Base-by-base conservation (phyloP, 2,113 vertebrate species). In the Ginglymostoma cirratum region DNA sequence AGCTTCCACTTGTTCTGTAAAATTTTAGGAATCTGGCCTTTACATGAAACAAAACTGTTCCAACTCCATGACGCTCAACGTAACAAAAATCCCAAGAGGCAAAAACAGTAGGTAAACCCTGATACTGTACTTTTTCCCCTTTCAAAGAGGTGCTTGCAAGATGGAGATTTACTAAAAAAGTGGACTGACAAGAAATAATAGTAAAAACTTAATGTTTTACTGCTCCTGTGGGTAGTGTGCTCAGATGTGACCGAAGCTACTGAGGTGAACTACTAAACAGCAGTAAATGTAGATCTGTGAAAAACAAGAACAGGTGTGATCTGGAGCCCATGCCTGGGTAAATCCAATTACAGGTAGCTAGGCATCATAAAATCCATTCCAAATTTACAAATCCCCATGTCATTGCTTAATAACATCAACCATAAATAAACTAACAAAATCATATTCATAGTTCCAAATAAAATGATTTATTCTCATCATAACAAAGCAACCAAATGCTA, bases 381-480 rank as follows among this genome's bases (percentile, higher is more conserved):
- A 89, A 27, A 27, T 55, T 3, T 27, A 61, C 86, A 30, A 30
- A 30, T 24, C 48, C 30, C 48, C 52, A 61, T 61, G 52, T 55
- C 27, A 90, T 55, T 61, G 52, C 87, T 12, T 30, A 34, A 90
- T 34, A 89, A 83, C 78, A 83, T 83, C 80, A 83, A 83, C 8
- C 0, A 80, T 38, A 80, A 80, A 45, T 45, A 45, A 83, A 38
- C 45, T 83, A 83, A 83, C 80, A 83, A 83, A 83, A 83, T 83
- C 80, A 83, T 83, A 83, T 38, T 83, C n/a, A 19, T 1, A 21
- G 38, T 21, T 67, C 61, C 34, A 93, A 66, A 7, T 24, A 23
- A 93, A 66, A 19, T n/a, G 61, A 93, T 93, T 93, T 93, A 93
- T 93, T 93, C n/a, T 61, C 55, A 67, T 65, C 38, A 7, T 93